Evolutionary conservation across 2,113 vertebrate genomes (phyloP).

Genomic region (Xyrauchen texanus): DNA sequence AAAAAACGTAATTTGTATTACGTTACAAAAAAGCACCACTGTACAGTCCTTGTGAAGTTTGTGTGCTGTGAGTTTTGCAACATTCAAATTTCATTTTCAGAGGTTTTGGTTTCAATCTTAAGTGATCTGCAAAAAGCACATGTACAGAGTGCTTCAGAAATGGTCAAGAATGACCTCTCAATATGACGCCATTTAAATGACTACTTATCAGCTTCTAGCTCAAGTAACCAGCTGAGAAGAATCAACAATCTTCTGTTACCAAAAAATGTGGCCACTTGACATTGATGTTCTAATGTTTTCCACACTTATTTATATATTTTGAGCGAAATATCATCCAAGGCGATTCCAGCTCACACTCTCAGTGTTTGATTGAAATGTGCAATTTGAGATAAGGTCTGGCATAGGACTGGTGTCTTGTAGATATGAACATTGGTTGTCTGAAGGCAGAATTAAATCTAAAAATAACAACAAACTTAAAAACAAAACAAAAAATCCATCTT

Average conservation of each 20-base stretch:
- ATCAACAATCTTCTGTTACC: constrained; percentile 1
- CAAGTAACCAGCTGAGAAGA: background rate
- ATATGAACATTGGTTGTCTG: constrained; percentile 33
- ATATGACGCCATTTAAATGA: constrained; percentile 8
- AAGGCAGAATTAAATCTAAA: constrained; percentile 28
- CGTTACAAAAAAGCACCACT: background rate
- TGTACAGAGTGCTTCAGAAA: constrained; percentile 1
- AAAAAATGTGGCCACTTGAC: constrained; percentile 32
- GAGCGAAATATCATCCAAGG: constrained; percentile 36
- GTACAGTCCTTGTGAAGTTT: background rate
- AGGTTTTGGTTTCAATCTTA: background rate
- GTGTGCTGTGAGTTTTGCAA: background rate
- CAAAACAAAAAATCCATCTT: constrained; percentile 59
- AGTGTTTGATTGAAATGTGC: constrained; percentile 42
- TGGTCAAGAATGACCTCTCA: constrained; percentile 5
- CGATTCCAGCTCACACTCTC: constrained; percentile 17
- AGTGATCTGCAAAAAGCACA: constrained; percentile 4
- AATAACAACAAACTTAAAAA: constrained; percentile 58
- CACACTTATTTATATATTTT: constrained; percentile 24
- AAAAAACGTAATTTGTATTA: constrained; percentile 8
- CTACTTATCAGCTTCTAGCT: background rate
- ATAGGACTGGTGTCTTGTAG: constrained; percentile 38
- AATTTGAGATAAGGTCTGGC: constrained; percentile 42
- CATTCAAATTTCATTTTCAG: background rate
- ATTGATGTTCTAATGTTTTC: constrained; percentile 20